Evolutionary conservation across 2,888 invertebrate genomes (phyloP).

Genomic region (Erpobdella octoculata): DNA sequence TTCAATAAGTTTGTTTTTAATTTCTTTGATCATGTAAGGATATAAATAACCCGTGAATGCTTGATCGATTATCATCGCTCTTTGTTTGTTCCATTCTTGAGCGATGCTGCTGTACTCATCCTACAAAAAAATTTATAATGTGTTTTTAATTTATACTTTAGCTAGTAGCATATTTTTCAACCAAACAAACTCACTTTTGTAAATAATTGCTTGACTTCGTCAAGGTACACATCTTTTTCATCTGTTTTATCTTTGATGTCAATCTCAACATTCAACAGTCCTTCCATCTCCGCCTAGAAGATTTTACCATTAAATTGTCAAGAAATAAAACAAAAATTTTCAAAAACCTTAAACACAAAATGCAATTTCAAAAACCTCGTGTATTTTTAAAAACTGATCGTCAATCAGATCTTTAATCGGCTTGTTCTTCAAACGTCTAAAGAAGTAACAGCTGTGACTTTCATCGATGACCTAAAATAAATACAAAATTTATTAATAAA

Average conservation of each 20-base stretch:
- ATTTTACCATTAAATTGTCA: too few relatives aligned
- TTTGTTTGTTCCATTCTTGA: conserved; percentile 86
- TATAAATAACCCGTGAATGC: conserved; percentile 81
- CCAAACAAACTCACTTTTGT: conserved; percentile 60
- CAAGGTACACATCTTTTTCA: conserved; percentile 60
- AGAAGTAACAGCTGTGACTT: conserved; percentile 65
- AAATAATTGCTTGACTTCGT: conserved; percentile 79
- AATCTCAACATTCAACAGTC: conserved; percentile 46
- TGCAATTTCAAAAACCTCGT: too few relatives aligned
- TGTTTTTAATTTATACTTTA: not conserved
- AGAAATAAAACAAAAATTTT: too few relatives aligned
- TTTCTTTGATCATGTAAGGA: conserved; percentile 78
- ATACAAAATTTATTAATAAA: too few relatives aligned
- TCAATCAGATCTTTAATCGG: conserved; percentile 78
- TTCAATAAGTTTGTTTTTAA: conserved; percentile 67
- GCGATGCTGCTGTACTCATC: conserved; percentile 74
- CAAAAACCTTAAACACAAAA: too few relatives aligned
- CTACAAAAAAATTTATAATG: conserved; percentile 41
- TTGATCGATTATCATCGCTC: conserved; percentile 77
- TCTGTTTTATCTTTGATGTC: conserved; percentile 45
- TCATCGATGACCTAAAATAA: conserved; percentile 72
- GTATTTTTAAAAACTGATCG: conserved; percentile 74
- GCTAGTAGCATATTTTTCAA: not conserved
- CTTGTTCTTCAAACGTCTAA: conserved; percentile 85
- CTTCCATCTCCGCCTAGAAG: conserved; percentile 53